Evolutionary conservation across 2,113 vertebrate species (phyloP).

Genomic region (Boulengerochromis microlepis): DNA sequence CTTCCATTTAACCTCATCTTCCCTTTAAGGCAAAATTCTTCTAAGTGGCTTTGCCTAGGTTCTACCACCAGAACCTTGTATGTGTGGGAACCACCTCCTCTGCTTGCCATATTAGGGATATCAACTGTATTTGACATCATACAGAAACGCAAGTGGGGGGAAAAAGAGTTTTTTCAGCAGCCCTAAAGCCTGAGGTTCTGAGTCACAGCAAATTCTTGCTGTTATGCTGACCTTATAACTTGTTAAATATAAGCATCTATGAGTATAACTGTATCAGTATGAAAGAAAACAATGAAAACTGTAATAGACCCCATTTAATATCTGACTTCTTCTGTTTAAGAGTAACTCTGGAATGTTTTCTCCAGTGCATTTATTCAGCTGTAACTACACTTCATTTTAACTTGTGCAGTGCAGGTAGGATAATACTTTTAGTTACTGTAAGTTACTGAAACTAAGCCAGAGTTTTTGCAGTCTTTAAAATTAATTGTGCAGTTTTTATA

Average conservation of each 20-base stretch:
- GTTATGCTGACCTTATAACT: not conserved
- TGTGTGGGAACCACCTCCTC: not conserved
- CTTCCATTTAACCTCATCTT: not conserved
- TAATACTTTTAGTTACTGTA: not conserved
- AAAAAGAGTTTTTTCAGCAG: not conserved
- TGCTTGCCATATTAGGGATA: not conserved
- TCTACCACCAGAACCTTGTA: not conserved
- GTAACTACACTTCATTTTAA: not conserved
- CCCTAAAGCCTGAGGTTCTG: not conserved
- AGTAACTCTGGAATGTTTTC: not conserved
- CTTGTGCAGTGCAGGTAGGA: not conserved
- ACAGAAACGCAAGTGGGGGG: fast-evolving
- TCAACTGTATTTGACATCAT: not conserved
- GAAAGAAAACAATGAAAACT: not conserved
- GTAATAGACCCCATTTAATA: not conserved
- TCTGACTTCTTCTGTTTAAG: not conserved
- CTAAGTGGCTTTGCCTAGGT: not conserved
- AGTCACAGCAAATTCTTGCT: not conserved
- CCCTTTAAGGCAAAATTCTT: not conserved
- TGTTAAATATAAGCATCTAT: not conserved
- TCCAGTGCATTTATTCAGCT: not conserved
- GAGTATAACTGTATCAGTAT: not conserved
- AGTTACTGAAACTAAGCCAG: not conserved
- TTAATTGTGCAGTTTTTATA: not conserved
- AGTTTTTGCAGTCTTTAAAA: not conserved